Evolutionary conservation across 2,888 invertebrate genomes (phyloP).

Genomic region (Athalia rosae): DNA sequence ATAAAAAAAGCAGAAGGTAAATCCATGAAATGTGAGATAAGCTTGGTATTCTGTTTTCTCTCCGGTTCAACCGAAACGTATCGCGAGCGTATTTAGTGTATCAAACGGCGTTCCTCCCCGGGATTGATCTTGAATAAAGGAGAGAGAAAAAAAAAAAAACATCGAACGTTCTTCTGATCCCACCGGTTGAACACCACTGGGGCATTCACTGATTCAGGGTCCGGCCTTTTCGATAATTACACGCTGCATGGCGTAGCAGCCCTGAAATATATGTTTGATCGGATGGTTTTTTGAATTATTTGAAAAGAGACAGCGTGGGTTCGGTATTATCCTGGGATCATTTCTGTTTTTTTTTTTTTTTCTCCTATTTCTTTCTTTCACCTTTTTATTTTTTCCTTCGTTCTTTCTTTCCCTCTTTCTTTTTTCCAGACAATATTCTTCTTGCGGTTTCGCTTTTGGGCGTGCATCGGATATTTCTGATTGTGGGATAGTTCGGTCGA

Average conservation of each 20-base stretch:
- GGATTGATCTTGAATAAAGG: neutral
- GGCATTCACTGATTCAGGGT: slow-evolving; percentile 67
- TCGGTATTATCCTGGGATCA: slow-evolving; percentile 47
- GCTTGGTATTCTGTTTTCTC: too few relatives aligned
- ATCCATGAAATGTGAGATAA: too few relatives aligned
- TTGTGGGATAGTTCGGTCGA: slow-evolving; percentile 30
- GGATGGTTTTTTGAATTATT: slow-evolving; percentile 73
- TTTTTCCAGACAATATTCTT: slow-evolving; percentile 37
- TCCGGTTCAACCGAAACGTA: too few relatives aligned
- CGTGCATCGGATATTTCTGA: slow-evolving; percentile 42
- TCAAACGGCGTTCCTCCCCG: neutral
- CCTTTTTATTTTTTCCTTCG: slow-evolving; percentile 48
- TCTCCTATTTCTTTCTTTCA: slow-evolving; percentile 45
- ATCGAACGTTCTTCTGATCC: neutral
- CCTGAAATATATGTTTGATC: slow-evolving; percentile 73
- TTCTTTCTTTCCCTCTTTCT: slow-evolving; percentile 51
- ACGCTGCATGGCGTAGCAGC: slow-evolving; percentile 70
- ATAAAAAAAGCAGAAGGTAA: too few relatives aligned
- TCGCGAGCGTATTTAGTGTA: neutral
- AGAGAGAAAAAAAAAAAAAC: neutral
- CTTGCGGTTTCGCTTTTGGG: slow-evolving; percentile 47
- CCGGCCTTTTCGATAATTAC: slow-evolving; percentile 72
- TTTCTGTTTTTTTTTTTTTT: slow-evolving; percentile 53
- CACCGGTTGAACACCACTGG: slow-evolving; percentile 69
- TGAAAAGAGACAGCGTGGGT: slow-evolving; percentile 71